These are phyloP conservation scores for Paramormyrops kingsleyae DNA, from an alignment of 2,113 vertebrate species.

Conservation along the genomic window DNA sequence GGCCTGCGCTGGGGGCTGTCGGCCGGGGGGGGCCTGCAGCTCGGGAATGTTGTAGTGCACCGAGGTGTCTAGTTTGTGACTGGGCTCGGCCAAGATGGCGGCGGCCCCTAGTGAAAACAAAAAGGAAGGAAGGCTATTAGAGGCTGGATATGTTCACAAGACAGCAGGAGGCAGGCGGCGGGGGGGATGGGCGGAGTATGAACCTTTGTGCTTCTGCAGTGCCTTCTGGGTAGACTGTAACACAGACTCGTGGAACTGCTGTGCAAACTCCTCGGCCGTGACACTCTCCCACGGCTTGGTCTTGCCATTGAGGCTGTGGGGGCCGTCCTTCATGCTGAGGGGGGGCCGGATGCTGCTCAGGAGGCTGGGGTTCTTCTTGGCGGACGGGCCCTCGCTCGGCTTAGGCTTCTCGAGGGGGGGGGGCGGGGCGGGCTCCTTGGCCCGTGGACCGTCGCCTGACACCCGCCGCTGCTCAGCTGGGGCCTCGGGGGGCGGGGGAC, in stretches of 20 bases:
- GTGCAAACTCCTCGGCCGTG: slow-evolving; percentile 91
- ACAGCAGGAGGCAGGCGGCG: background rate
- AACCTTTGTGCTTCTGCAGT: slow-evolving; percentile 96
- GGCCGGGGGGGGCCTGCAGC: slow-evolving; percentile 69
- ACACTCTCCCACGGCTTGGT: slow-evolving; percentile 92
- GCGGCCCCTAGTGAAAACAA: slow-evolving; percentile 53
- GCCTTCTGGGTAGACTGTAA: slow-evolving; percentile 97
- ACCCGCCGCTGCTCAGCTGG: slow-evolving; percentile 63
- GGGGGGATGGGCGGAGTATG: background rate
- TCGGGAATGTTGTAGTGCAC: slow-evolving; percentile 98
- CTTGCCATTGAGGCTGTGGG: slow-evolving; percentile 78
- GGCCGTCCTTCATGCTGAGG: slow-evolving; percentile 71
- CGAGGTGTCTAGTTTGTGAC: slow-evolving; percentile 78
- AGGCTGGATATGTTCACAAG: background rate
- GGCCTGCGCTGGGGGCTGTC: slow-evolving; percentile 62
- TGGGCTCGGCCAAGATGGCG: slow-evolving; percentile 68
- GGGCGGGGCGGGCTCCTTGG: slow-evolving; percentile 59
- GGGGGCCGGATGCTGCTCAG: slow-evolving; percentile 76
- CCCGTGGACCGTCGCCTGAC: slow-evolving; percentile 65
- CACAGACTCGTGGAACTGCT: slow-evolving; percentile 96
- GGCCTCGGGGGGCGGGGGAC: slow-evolving; percentile 52
- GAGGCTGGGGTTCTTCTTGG: slow-evolving; percentile 78
- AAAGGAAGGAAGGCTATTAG: background rate
- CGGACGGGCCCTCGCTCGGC: slow-evolving; percentile 56
- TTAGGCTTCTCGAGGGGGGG: slow-evolving; percentile 70